Conservation (phyloP, 2,113 vertebrate species). For the Asarcornis scutulata region DNA sequence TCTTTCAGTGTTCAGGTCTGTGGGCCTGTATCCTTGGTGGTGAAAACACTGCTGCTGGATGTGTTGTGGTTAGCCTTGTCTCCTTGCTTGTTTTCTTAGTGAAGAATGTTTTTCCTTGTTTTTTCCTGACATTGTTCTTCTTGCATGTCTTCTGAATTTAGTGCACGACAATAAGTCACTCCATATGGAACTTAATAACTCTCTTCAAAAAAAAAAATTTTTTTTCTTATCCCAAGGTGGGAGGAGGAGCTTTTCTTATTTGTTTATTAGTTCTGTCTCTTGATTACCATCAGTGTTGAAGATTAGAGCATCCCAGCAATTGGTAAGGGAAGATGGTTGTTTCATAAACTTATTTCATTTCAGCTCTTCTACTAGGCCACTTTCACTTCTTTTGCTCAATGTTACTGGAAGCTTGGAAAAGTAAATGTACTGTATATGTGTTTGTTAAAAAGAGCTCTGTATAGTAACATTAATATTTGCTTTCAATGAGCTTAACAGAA, state of each 20-base stretch:
- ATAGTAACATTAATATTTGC: neutral
- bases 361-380: too few relatives aligned
- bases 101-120: rapidly evolving
- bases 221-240: neutral
- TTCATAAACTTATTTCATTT: rapidly evolving
- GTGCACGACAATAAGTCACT: rapidly evolving
- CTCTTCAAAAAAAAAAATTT: too few relatives aligned
- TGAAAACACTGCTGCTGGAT: rapidly evolving
- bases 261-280: neutral
- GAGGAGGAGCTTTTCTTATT: rapidly evolving
- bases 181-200: too few relatives aligned
- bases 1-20: neutral
- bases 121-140: rapidly evolving
- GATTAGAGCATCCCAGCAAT: neutral
- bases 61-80: neutral
- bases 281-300: neutral
- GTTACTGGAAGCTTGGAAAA: neutral
- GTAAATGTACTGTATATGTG: too few relatives aligned
- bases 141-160: rapidly evolving
- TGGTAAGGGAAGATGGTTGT: rapidly evolving
- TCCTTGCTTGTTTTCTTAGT: rapidly evolving
- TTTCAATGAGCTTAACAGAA: neutral
- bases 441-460: neutral
- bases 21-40: rapidly evolving
- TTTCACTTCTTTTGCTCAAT: rapidly evolving